Evolutionary conservation across 2,113 vertebrate genomes (phyloP), one percentile per base, ranked within the genome.

Genomic region (Apeltes quadracus): DNA sequence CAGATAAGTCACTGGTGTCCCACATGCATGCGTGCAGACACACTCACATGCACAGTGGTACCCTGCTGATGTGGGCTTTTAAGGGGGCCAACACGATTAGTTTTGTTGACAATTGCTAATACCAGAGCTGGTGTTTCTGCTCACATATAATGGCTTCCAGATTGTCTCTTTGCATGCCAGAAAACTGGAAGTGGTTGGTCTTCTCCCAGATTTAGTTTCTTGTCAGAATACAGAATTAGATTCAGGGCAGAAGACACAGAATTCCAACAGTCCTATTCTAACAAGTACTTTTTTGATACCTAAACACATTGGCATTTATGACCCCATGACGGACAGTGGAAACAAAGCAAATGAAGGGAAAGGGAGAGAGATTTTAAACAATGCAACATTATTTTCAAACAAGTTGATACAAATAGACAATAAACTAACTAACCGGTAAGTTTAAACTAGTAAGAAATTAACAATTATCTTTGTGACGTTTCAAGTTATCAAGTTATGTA

Each of bases 1-100:
- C 84, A 90, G 88, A 90, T 91, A 90, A 91, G 87, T 90, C 88
- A 90, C 76, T 91, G 85, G 73, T 75, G 75, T 87, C 82, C 80
- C 76, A 11, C 48, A 61, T 61, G 81, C 78, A 62, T 82, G 78
- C 76, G 76, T 69, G 81, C 51, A 62, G 54, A n/a, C 58, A 74
- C 36, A 41, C 27, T n/a, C 25, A 43, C 14, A 56, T 67, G 69
- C 66, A 61, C 39, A 64, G 25, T 18, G 6, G 51, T 13, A 7
- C 20, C 44, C 56, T 57, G 75, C 65, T 73, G 61, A 50, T 38
- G 23, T 36, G 48, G 22, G 59, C 36, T 61, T 72, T 70, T 58
- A 50, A 46, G 34, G 32, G n/a, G 51, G 46, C 59, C 54, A 61
- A 27, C 13, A 13, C 20, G 64, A 9, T 68, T 81, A 34, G 67